phyloP scores from a whole-genome alignment of 2,113 vertebrate species.

The Perca fluviatilis region DNA sequence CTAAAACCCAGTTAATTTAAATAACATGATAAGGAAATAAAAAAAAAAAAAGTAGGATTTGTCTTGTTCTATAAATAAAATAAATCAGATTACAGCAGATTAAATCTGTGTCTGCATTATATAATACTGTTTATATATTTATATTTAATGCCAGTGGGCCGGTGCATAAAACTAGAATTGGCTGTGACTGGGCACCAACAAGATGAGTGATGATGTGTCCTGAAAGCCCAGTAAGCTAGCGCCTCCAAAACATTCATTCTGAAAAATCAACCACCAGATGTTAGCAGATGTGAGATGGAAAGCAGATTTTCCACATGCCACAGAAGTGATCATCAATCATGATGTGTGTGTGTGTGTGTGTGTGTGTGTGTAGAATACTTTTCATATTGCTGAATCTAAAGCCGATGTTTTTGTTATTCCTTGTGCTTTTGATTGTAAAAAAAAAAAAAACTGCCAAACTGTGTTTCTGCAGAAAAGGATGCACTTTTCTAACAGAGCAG shows the following conservation, averaged over 20 bases:
- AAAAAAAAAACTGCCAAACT: no score
- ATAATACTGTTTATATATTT: not conserved
- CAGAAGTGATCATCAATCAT: not conserved
- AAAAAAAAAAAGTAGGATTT: not conserved
- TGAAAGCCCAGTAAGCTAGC: not conserved
- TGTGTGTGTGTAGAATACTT: not conserved
- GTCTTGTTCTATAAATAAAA: not conserved
- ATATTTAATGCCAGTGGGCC: conserved; percentile 9
- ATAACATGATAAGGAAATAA: not conserved
- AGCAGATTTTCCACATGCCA: conserved; percentile 47
- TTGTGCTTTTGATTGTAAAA: not conserved
- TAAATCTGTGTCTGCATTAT: not conserved
- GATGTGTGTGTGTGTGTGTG: not conserved
- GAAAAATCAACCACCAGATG: conserved; percentile 51
- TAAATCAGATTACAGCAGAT: not conserved
- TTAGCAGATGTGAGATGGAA: conserved; percentile 39
- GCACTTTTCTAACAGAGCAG: not conserved
- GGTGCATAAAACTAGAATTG: conserved; percentile 1
- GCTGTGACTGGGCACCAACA: not conserved
- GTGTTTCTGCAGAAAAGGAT: not conserved
- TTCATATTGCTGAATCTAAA: not conserved
- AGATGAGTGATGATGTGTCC: conserved; percentile 37
- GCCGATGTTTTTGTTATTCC: not conserved
- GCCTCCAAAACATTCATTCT: not conserved
- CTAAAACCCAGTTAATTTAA: not conserved